A percentile compares a stretch with the other conserved stretches of the same genome.
phyloP scores from a whole-genome alignment of 2,113 vertebrate genomes.

The Calidris pugnax region DNA sequence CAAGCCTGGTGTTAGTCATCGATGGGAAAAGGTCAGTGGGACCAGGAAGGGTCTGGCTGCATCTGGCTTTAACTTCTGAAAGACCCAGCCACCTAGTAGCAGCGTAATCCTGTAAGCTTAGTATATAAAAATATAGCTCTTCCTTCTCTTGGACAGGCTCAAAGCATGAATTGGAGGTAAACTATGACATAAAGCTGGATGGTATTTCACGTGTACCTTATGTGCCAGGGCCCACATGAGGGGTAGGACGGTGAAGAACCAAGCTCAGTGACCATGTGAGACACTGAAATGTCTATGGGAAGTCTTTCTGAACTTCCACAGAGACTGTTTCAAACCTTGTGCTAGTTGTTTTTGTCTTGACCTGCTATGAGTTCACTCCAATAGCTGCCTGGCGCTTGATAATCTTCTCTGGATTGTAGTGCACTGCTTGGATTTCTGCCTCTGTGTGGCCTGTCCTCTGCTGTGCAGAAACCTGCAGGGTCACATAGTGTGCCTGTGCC shows the following conservation, averaged over 20 bases:
- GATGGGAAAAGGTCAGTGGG: constrained; percentile 18
- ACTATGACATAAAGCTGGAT: background rate
- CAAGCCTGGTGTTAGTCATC: background rate
- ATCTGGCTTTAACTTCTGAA: background rate
- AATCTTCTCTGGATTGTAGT: background rate
- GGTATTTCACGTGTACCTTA: background rate
- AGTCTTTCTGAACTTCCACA: background rate
- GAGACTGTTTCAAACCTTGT: background rate
- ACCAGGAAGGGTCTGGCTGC: background rate
- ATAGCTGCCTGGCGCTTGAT: background rate
- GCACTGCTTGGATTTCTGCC: constrained; percentile 17
- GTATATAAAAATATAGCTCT: background rate
- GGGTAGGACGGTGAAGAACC: background rate
- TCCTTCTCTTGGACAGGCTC: background rate
- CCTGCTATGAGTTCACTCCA: background rate
- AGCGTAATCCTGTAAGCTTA: background rate
- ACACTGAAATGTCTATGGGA: background rate
- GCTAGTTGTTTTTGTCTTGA: background rate
- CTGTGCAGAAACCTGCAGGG: background rate
- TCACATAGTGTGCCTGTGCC: background rate
- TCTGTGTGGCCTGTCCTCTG: background rate
- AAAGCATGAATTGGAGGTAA: background rate
- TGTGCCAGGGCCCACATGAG: background rate
- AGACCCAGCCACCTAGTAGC: background rate
- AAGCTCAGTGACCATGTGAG: background rate